These are phyloP conservation scores for Amniataba percoides DNA, from an alignment of 2,797 vertebrate species.

Conservation along the genomic window DNA sequence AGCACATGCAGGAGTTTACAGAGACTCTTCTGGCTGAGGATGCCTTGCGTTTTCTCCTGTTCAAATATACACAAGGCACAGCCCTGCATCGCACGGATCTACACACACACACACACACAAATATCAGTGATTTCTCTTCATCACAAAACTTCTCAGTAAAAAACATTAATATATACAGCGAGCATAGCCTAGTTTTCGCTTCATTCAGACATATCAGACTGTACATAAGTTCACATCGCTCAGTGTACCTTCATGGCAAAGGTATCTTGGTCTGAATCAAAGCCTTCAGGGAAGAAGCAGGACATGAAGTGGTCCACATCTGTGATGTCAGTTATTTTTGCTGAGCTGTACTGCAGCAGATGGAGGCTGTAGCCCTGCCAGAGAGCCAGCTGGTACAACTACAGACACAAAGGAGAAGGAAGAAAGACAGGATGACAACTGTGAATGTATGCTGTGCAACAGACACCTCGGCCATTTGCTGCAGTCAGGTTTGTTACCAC, in stretches of 20 bases:
- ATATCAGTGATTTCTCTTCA: conserved; percentile 1
- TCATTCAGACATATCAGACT: conserved; percentile 7
- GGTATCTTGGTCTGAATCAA: conserved; percentile 83
- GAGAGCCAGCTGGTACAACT: conserved; percentile 92
- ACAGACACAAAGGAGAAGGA: conserved; percentile 5
- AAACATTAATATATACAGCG: conserved; percentile 8
- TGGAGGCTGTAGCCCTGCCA: conserved; percentile 91
- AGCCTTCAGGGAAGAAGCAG: conserved; percentile 89
- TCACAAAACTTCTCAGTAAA: not conserved
- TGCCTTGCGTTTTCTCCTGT: conserved; percentile 82
- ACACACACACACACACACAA: conserved; percentile 35
- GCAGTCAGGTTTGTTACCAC: not conserved
- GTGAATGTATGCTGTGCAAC: not conserved
- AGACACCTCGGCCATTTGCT: not conserved
- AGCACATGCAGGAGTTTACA: conserved; percentile 87
- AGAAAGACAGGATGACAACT: not conserved
- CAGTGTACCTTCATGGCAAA: conserved; percentile 85
- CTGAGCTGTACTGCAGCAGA: conserved; percentile 83
- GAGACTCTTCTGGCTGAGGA: conserved; percentile 81
- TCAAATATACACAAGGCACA: conserved; percentile 89
- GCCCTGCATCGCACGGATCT: conserved; percentile 90
- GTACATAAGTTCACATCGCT: conserved; percentile 2
- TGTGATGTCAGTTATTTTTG: conserved; percentile 80
- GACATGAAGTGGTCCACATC: conserved; percentile 86
- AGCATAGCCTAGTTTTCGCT: not conserved